These are phyloP conservation scores for Sicus ferrugineus DNA, from an alignment of 2,888 invertebrate species.

Conservation along the genomic window DNA sequence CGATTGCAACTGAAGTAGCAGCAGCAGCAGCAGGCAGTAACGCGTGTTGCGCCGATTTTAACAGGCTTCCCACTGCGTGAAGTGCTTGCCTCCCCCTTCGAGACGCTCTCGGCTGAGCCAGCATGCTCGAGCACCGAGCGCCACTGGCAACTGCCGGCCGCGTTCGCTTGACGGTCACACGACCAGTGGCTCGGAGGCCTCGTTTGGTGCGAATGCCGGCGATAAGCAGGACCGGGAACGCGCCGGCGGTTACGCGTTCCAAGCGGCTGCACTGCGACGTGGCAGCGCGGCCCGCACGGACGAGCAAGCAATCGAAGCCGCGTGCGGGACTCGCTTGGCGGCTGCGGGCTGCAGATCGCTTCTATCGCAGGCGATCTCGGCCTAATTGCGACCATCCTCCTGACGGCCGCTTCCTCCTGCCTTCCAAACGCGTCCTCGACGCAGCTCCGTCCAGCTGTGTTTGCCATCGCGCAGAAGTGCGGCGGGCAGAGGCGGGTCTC, in stretches of 20 bases:
- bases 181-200: background rate
- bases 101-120: background rate
- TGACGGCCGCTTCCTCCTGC: too few relatives aligned
- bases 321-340: background rate
- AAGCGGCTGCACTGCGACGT: too few relatives aligned
- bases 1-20: conserved; percentile 16
- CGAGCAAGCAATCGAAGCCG: too few relatives aligned
- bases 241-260: background rate
- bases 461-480: too few relatives aligned
- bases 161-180: background rate
- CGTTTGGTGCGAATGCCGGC: background rate
- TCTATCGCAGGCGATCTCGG: background rate
- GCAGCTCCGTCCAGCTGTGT: too few relatives aligned
- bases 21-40: conserved; percentile 18
- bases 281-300: too few relatives aligned
- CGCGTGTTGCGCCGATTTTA: conserved; percentile 22
- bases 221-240: background rate
- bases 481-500: too few relatives aligned
- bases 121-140: background rate
- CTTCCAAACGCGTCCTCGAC: too few relatives aligned
- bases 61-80: conserved; percentile 22
- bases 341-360: background rate
- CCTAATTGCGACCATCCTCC: conserved; percentile 5
- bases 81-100: background rate
- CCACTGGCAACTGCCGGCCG: background rate